Conservation (phyloP, 2,888 invertebrate species). For the Glyphotaelius pellucidus region DNA sequence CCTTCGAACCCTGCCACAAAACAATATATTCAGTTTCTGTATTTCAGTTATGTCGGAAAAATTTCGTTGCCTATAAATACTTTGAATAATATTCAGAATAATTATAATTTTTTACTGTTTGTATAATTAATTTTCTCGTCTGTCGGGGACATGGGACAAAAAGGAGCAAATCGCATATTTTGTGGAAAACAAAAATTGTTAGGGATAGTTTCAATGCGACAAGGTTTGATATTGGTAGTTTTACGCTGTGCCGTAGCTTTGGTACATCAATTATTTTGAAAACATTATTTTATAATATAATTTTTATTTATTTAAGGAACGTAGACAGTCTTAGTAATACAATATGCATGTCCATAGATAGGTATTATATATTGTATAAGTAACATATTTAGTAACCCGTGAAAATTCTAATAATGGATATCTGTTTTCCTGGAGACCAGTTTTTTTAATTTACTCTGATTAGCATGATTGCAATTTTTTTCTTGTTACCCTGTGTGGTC, state of each 20-base stretch:
- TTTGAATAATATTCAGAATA: not conserved
- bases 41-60: not conserved
- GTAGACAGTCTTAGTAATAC: too few species aligned
- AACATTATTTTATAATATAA: too few species aligned
- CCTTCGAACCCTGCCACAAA: not conserved
- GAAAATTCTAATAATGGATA: too few species aligned
- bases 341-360: too few species aligned
- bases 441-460: too few species aligned
- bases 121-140: constrained; percentile 9
- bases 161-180: not conserved
- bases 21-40: not conserved
- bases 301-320: too few species aligned
- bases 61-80: too few species aligned
- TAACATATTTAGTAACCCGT: too few species aligned
- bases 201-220: not conserved
- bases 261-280: not conserved
- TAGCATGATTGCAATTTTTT: too few species aligned
- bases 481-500: too few species aligned
- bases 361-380: too few species aligned
- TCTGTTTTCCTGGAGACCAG: too few species aligned
- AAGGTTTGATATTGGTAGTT: not conserved
- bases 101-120: constrained; percentile 3
- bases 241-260: not conserved
- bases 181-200: not conserved
- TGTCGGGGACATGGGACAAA: constrained; percentile 4